Conservation (phyloP, 2,888 invertebrate genomes). For the Stenotaenia linearis region DNA sequence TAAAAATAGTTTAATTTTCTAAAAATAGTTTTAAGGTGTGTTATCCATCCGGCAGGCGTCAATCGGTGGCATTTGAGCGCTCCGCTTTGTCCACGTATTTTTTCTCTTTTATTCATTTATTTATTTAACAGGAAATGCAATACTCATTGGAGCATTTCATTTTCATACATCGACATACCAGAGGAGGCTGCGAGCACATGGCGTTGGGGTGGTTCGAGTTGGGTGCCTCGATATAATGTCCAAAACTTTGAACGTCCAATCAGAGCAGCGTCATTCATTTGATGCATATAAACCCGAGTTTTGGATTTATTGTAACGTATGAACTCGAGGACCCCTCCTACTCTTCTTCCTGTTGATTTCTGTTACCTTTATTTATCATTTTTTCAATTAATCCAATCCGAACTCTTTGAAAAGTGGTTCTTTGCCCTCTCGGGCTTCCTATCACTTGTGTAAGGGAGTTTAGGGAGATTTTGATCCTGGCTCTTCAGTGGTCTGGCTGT, state of each 20-base stretch:
- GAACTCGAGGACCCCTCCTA: not conserved
- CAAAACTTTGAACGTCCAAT: not conserved
- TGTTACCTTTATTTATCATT: not conserved
- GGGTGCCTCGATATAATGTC: not conserved
- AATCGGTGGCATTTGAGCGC: no score
- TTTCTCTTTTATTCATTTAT: not conserved
- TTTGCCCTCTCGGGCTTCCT: not conserved
- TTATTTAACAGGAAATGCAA: not conserved
- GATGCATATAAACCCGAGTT: not conserved
- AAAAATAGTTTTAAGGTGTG: not conserved
- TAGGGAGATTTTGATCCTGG: conserved; percentile 24
- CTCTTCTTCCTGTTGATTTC: not conserved
- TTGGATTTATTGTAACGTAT: not conserved
- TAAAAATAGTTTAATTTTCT: not conserved
- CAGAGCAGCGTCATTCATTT: not conserved
- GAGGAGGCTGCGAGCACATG: not conserved
- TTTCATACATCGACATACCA: not conserved
- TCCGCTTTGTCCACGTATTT: not conserved
- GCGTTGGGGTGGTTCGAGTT: not conserved
- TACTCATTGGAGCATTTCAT: not conserved
- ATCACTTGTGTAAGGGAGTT: not conserved
- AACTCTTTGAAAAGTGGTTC: not conserved
- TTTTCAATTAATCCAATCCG: not conserved
- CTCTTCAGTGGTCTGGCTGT: conserved; percentile 10
- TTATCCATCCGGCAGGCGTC: not conserved